These are phyloP conservation scores for Zophobas atratus DNA, from an alignment of 1,140 invertebrate genomes.

Conservation along the genomic window DNA sequence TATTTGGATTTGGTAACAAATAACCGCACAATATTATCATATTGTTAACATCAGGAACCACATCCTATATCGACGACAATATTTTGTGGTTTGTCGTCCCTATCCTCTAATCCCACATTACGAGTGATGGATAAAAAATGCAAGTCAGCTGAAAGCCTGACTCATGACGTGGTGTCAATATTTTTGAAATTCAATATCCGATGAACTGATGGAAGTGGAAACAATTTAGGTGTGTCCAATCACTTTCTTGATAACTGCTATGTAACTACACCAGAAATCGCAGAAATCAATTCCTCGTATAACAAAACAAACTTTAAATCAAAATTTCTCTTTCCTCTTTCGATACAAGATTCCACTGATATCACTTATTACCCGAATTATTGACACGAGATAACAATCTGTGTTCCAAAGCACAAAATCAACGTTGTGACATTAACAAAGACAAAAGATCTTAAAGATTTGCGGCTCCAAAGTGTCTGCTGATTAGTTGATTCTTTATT, in stretches of 20 bases:
- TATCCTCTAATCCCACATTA: not conserved
- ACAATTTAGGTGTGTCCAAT: slow-evolving; percentile 5
- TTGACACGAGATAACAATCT: no score
- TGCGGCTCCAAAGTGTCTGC: no score
- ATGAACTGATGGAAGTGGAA: slow-evolving; percentile 19
- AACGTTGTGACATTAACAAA: no score
- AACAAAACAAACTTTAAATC: slow-evolving; percentile 4
- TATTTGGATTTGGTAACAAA: no score
- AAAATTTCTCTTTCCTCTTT: not conserved
- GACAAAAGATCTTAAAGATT: no score
- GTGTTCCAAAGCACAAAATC: no score
- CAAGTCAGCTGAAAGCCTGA: slow-evolving; percentile 13
- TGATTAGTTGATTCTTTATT: no score
- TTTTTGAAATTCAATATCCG: slow-evolving; percentile 42
- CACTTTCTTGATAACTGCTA: slow-evolving; percentile 20
- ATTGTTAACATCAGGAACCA: no score
- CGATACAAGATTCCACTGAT: not conserved
- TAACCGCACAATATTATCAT: no score
- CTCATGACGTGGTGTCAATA: slow-evolving; percentile 19
- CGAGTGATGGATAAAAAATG: slow-evolving; percentile 6
- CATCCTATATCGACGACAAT: no score
- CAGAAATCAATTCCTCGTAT: slow-evolving; percentile 13
- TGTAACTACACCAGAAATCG: not conserved
- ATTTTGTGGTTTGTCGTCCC: no score
- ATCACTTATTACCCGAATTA: no score